Base-by-base conservation (phyloP, 2,888 invertebrate genomes). In the Hirtodrosophila cameraria region DNA sequence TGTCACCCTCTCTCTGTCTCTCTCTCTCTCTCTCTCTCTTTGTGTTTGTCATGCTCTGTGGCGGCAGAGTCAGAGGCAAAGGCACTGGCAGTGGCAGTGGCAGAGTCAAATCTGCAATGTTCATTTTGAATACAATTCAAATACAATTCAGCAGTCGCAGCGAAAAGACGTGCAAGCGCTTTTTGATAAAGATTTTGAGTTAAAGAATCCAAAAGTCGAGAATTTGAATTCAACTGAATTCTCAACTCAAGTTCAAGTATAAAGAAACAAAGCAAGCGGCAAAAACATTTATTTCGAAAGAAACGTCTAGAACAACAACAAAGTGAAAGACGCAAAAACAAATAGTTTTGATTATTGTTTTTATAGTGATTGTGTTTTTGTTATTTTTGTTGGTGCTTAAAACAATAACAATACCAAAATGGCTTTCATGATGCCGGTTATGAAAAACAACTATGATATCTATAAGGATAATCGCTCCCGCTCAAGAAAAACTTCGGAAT, bases 381-480 rank as follows among this genome's bases (percentile, higher is more conserved):
- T 5, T 20, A 20, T 20, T 20, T 35, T 27, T 15, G 33, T 43
- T 27, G 38, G 36, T 39, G 18, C 25, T 5, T n/a, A 15, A 8
- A 38, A 23, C 2, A 43, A 30, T 15, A 49, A 27, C 11, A 57
- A 48, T 23, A 36, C 18, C 54, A 61, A 75, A 69, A 97, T 97
- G 97, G 97, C 97, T 93, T 97, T 97, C 92, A 97, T 97, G 97
- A 96, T 97, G 96, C 97, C 97, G 59, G 97, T 97, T 75, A 94
- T 97, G 92, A 97, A 97, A 92, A 97, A 97, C 92, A 96, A 97
- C 91, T 97, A 96, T 94, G 96, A 97, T 91, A 96, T 97, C 88
- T 97, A 97, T 93, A 96, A 96, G 92, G 94, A 95, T 73, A 83
- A 88, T 90, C 94, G 96, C 43, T 93, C 94, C 53, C 93, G 96